Base-by-base conservation (phyloP, 2,888 invertebrate species). In the Dendrolimus pini region DNA sequence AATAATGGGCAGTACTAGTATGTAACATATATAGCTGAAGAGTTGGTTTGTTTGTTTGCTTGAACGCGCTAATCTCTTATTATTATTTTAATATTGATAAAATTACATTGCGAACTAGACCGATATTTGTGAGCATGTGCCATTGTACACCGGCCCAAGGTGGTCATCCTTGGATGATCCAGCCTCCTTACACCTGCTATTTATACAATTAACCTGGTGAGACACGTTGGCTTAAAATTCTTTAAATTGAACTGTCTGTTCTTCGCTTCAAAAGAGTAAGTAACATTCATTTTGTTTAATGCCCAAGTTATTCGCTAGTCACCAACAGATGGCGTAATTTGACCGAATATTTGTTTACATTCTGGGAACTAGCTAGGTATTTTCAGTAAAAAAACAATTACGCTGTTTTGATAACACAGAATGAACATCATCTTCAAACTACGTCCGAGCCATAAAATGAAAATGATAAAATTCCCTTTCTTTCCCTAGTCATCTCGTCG, bases 141-240 rank as follows among this genome's bases (percentile, higher is more conserved):
- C 70, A 75, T 69, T 75, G 70, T 69, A 72, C 84, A 85, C 84
- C 85, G 77, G 83, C 68, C 70, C 58, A 65, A 10, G 82, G 74
- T 82, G 75, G 86, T 82, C 85, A 85, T 87, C 88, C 89, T 89
- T 89, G 88, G 80, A 67, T 69, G 71, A 68, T 66, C 60, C 81
- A 74, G 77, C 71, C 76, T 74, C 67, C 60, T 58, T 69, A 76
- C 89, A 89, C 89, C 87, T 88, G 87, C 83, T 85, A 80, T 79
- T 47, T 80, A 80, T 82, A 80, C 77, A 82, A 83, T 85, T 83
- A 82, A 82, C 81, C 79, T 75, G 70, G 81, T 82, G 82, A 87
- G 83, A 85, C 47, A 30, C 82, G 82, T 83, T 80, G 81, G 78
- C 82, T 82, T 79, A 82, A 85, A 82, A 82, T 82, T 69, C 72